Evolutionary conservation across 2,888 invertebrate genomes (phyloP).

Genomic region (Acanthosepion esculentum): DNA sequence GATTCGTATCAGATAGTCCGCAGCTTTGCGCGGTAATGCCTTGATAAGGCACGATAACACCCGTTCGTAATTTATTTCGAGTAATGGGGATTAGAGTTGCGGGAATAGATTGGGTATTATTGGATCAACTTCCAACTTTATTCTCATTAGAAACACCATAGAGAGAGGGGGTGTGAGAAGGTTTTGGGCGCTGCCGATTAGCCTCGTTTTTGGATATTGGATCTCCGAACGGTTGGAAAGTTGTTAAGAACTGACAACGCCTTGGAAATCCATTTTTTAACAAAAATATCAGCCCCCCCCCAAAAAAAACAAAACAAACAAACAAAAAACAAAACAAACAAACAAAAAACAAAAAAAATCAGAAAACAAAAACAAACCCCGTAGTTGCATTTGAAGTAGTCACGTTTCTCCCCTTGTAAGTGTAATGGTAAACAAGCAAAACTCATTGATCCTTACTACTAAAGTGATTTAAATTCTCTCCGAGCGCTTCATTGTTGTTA

Average conservation of each 20-base stretch:
- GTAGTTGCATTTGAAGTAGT: no score
- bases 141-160: background rate
- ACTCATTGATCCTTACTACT: no score
- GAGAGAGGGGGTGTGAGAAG: background rate
- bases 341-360: no score
- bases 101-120: background rate
- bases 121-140: constrained; percentile 14
- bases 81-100: background rate
- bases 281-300: no score
- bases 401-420: no score
- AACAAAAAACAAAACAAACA: no score
- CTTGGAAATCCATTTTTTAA: no score
- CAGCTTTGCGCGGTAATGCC: background rate
- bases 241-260: background rate
- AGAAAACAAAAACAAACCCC: no score
- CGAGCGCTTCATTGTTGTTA: no score
- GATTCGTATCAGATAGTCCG: background rate
- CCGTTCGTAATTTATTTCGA: background rate
- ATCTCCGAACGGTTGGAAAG: background rate
- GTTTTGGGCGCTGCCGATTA: background rate
- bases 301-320: no score
- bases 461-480: no score
- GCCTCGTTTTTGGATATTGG: background rate
- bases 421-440: no score
- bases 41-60: constrained; percentile 17